Conservation (phyloP, 2,113 vertebrate species). For the Phaethornis superciliosus region DNA sequence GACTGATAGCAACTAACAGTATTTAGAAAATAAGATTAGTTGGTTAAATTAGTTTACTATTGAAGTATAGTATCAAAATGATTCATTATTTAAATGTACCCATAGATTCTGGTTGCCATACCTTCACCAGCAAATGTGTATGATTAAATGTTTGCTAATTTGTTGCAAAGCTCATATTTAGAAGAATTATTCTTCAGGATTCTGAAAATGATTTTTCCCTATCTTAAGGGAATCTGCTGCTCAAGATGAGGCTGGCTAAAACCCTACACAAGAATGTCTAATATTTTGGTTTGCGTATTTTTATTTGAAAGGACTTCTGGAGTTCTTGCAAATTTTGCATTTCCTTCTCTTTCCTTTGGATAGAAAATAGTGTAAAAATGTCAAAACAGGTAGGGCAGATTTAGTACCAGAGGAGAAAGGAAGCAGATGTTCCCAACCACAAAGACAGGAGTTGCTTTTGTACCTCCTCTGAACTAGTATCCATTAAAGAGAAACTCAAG, state of each 20-base stretch:
- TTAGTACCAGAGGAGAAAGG: neutral
- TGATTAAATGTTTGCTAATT: neutral
- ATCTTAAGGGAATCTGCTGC: neutral
- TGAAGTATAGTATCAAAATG: slow-evolving; percentile 37
- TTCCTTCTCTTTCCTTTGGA: neutral
- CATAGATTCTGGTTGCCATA: slow-evolving; percentile 1
- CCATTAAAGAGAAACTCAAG: neutral
- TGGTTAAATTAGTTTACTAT: slow-evolving; percentile 66
- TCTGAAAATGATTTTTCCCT: neutral
- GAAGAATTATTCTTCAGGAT: neutral
- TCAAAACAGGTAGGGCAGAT: neutral
- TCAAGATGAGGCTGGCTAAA: neutral
- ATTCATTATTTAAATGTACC: slow-evolving; percentile 31
- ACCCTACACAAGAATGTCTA: neutral
- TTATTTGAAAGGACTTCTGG: neutral
- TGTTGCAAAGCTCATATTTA: neutral
- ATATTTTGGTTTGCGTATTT: neutral
- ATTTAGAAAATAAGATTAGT: slow-evolving; percentile 76
- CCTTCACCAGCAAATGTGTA: neutral
- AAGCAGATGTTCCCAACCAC: neutral
- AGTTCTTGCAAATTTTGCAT: neutral
- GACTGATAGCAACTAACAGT: slow-evolving; percentile 63
- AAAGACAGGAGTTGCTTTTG: neutral
- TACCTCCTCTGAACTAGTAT: neutral
- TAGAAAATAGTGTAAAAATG: neutral